A percentile compares a stretch with the other conserved stretches of the same genome.
Conservation (phyloP, 2,888 invertebrate genomes). For the Pharmacophagus antenor region DNA sequence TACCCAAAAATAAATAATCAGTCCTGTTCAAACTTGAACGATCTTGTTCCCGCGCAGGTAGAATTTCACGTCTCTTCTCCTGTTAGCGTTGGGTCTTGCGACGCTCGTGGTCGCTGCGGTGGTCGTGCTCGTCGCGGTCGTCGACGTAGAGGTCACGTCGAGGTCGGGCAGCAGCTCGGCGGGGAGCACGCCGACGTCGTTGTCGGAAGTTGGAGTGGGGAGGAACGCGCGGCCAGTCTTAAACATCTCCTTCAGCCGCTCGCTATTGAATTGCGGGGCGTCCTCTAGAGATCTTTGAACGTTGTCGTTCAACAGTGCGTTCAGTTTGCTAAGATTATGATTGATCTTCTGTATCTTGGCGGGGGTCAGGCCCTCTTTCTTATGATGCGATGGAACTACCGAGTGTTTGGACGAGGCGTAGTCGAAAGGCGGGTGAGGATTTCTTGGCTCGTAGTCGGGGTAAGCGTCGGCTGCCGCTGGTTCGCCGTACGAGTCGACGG, state of each 20-base stretch:
- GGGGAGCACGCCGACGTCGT: conserved; percentile 69
- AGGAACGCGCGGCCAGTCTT: conserved; percentile 53
- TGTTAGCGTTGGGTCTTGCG: conserved; percentile 52
- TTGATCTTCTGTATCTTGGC: conserved; percentile 72
- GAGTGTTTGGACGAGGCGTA: conserved; percentile 59
- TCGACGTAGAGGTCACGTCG: conserved; percentile 39
- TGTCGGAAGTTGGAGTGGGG: conserved; percentile 65
- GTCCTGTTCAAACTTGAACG: conserved; percentile 67
- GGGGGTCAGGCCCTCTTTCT: conserved; percentile 53
- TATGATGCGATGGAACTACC: conserved; percentile 37
- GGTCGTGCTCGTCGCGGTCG: conserved; percentile 47
- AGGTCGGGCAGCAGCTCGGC: conserved; percentile 61
- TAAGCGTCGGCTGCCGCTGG: conserved; percentile 63
- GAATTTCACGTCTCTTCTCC: conserved; percentile 67
- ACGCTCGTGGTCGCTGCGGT: conserved; percentile 43
- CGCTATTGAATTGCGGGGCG: conserved; percentile 50
- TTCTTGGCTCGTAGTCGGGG: conserved; percentile 56
- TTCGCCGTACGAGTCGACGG: conserved; percentile 70
- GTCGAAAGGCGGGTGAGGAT: conserved; percentile 53
- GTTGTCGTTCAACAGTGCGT: conserved; percentile 52
- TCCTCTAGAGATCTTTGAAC: conserved; percentile 63
- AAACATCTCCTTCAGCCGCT: conserved; percentile 53
- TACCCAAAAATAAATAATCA: conserved; percentile 53
- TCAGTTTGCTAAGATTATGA: conserved; percentile 61
- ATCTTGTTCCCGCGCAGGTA: conserved; percentile 76